These are phyloP conservation scores for Bucco capensis DNA, from an alignment of 2,113 vertebrate genomes.

Conservation along the genomic window DNA sequence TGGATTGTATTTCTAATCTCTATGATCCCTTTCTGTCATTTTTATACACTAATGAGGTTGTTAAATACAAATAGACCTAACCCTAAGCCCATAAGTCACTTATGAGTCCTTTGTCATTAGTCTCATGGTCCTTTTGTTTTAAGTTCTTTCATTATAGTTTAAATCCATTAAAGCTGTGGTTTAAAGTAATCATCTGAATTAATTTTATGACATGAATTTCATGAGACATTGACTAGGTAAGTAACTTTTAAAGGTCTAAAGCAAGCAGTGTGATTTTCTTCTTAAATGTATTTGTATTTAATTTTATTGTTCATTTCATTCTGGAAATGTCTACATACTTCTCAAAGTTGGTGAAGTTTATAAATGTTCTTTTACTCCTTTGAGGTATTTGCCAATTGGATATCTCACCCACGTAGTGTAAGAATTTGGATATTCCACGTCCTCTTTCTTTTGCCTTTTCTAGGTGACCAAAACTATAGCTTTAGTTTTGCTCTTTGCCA, in stretches of 20 bases:
- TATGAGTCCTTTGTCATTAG: background rate
- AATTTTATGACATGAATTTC: no score
- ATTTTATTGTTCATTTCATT: background rate
- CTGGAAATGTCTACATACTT: background rate
- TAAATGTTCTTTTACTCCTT: background rate
- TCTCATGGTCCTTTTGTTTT: background rate
- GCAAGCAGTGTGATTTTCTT: background rate
- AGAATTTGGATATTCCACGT: background rate
- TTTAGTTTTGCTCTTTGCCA: background rate
- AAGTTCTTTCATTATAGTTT: background rate
- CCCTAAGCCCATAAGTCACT: background rate
- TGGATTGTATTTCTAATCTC: background rate
- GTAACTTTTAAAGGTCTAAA: background rate
- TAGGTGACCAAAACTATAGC: background rate
- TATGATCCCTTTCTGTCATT: background rate
- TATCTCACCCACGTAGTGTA: background rate
- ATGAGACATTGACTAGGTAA: no score
- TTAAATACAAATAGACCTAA: background rate
- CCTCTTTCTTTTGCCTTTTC: background rate
- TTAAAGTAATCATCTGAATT: background rate
- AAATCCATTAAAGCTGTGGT: background rate
- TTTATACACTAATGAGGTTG: background rate
- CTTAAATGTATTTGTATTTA: background rate
- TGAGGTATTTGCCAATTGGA: background rate
- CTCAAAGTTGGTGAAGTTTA: background rate